Evolutionary conservation across 2,797 vertebrate species (phyloP).

Genomic region (Epinephelus malabaricus): DNA sequence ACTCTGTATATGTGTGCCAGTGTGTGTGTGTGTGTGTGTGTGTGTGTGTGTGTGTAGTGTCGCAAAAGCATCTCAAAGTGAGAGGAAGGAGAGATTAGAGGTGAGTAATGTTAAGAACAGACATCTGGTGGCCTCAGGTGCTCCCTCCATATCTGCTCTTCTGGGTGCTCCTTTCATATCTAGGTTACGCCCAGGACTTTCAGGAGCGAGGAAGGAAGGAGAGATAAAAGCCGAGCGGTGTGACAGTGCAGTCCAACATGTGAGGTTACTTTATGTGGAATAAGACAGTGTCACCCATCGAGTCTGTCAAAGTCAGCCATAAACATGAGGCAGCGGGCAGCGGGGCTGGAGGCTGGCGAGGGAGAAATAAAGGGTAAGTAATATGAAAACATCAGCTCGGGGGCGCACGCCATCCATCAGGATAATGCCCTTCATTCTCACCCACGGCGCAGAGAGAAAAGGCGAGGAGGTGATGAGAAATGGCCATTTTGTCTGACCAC

Average conservation of each 20-base stretch:
- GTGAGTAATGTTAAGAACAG: constrained; percentile 60
- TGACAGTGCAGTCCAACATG: constrained; percentile 34
- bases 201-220: constrained; percentile 14
- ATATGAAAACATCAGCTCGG: constrained; percentile 57
- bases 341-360: constrained; percentile 8
- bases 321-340: constrained; percentile 50
- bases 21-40: constrained; percentile 5
- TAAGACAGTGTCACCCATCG: constrained; percentile 42
- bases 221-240: constrained; percentile 55
- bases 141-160: constrained; percentile 52
- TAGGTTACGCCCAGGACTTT: constrained; percentile 48
- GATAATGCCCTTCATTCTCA: constrained; percentile 54
- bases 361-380: constrained; percentile 54
- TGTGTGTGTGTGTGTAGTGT: constrained; percentile 5
- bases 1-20: not conserved
- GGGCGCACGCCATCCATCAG: constrained; percentile 55
- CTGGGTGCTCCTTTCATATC: constrained; percentile 55
- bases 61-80: constrained; percentile 39
- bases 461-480: constrained; percentile 28
- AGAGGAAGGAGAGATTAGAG: constrained; percentile 55
- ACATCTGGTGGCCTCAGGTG: constrained; percentile 52
- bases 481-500: constrained; percentile 48
- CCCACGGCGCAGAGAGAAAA: constrained; percentile 24
- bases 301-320: constrained; percentile 46
- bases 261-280: constrained; percentile 31